Evolutionary conservation across 2,888 invertebrate genomes (phyloP).

Genomic region (Lycocerus yunnanus): DNA sequence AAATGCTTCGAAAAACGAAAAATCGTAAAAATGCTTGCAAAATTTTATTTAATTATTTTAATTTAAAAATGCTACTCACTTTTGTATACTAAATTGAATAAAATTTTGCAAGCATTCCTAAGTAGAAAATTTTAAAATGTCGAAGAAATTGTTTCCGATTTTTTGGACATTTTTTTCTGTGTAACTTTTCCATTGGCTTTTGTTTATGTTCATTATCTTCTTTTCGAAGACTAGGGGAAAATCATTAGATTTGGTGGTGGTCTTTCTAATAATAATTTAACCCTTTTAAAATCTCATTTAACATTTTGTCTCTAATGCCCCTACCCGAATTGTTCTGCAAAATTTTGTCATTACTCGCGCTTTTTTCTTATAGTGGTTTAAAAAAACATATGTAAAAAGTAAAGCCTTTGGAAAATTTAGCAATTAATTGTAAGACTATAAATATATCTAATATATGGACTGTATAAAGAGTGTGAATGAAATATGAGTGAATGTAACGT

Average conservation of each 20-base stretch:
- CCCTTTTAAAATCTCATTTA: conserved; percentile 33
- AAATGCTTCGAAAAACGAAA: not conserved
- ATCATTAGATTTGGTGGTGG: conserved; percentile 49
- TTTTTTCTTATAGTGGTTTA: conserved; percentile 22
- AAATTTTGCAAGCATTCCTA: not conserved
- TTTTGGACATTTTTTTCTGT: conserved; percentile 35
- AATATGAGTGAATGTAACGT: conserved; percentile 44
- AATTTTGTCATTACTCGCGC: conserved; percentile 38
- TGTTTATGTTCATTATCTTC: conserved; percentile 35
- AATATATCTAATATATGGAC: conserved; percentile 44
- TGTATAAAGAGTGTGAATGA: conserved; percentile 56
- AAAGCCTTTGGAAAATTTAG: conserved; percentile 56
- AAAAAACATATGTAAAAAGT: conserved; percentile 37
- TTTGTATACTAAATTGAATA: not conserved
- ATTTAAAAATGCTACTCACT: conserved; percentile 19
- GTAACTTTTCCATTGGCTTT: conserved; percentile 56
- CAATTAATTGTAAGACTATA: conserved; percentile 43
- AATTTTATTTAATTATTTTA: not conserved
- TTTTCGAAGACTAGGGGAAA: conserved; percentile 47
- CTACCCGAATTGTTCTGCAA: conserved; percentile 34
- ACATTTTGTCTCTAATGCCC: conserved; percentile 39
- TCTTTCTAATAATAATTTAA: conserved; percentile 35
- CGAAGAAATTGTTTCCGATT: not conserved
- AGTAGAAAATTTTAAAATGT: not conserved
- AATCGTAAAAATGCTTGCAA: not conserved